Evolutionary conservation across 2,113 vertebrate genomes (phyloP), one percentile per base, ranked within the genome.

Genomic region (Polypterus bichir): DNA sequence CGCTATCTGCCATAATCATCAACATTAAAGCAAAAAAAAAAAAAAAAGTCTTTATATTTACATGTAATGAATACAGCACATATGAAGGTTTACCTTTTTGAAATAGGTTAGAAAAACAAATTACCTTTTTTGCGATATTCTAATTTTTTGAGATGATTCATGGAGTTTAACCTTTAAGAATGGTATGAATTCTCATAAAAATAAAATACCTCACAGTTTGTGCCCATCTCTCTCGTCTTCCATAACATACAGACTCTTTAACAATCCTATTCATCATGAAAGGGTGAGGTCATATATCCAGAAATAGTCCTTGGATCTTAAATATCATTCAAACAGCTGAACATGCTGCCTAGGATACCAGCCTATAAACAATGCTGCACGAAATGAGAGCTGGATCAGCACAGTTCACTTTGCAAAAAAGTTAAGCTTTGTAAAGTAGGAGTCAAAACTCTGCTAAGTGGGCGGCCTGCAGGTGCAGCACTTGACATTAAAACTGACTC

Each of bases 211-310:
- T 27, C 27, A 27, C 27, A 27, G 27, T 27, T 27, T 27, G 27
- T 27, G 27, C 27, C 27, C 27, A 27, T 27, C 27, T 27, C 27
- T 27, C 27, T 27, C 68, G 69, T 72, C 75, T 73, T 72, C 69
- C 62, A 72, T 71, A 71, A 83, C 74, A 74, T 76, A 74, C 68
- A 71, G 63, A 62, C 69, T 75, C 73, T 70, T 71, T 71, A 74
- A 70, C 75, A 67, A 66, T 63, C 69, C 77, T 72, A 75, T 68
- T 77, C 73, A 68, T 77, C 60, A 75, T 75, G 70, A 79, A 80
- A 76, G 65, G 57, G 54, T 83, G 77, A 83, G 73, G 76, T 81
- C 77, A 82, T 65, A 54, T 54, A 47, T 71, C 55, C 61, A 49
- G 9, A 65, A 59, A 64, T 58, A 65, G 56, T 69, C 61, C 8